Percentiles rank a stretch among this genome's conserved stretches.
phyloP scores from a whole-genome alignment of 2,888 invertebrate genomes.

The Julus scandinavius region DNA sequence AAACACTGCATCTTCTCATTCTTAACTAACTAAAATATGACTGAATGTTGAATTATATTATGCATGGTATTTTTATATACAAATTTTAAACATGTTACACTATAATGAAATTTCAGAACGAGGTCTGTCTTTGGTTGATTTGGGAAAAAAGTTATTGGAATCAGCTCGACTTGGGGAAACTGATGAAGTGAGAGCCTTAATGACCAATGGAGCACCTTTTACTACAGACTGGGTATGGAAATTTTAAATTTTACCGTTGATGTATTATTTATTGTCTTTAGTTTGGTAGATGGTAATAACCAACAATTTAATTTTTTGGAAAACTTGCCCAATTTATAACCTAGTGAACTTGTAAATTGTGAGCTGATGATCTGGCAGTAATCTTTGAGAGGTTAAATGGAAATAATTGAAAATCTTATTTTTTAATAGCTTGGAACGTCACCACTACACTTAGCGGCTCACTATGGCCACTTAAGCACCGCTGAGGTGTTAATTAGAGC shows the following conservation, averaged over 20 bases:
- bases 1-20: no score
- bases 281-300: neutral
- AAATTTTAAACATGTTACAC: neutral
- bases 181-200: constrained; percentile 78
- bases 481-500: constrained; percentile 84
- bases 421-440: constrained; percentile 82
- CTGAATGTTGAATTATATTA: no score
- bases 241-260: constrained; percentile 44
- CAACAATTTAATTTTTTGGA: neutral
- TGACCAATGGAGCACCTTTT: constrained; percentile 89
- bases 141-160: constrained; percentile 84
- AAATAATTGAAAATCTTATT: no score
- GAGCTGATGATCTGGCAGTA: no score
- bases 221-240: constrained; percentile 87
- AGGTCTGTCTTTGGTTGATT: constrained; percentile 72
- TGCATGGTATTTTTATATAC: neutral
- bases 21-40: no score
- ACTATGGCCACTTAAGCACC: constrained; percentile 81
- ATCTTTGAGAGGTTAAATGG: no score
- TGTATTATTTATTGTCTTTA: neutral
- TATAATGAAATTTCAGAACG: constrained; percentile 10
- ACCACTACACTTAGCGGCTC: constrained; percentile 86
- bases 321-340: no score
- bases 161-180: constrained; percentile 83
- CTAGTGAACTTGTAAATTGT: no score